These are phyloP conservation scores for Musca domestica DNA, from an alignment of 1,140 invertebrate species.

Conservation along the genomic window DNA sequence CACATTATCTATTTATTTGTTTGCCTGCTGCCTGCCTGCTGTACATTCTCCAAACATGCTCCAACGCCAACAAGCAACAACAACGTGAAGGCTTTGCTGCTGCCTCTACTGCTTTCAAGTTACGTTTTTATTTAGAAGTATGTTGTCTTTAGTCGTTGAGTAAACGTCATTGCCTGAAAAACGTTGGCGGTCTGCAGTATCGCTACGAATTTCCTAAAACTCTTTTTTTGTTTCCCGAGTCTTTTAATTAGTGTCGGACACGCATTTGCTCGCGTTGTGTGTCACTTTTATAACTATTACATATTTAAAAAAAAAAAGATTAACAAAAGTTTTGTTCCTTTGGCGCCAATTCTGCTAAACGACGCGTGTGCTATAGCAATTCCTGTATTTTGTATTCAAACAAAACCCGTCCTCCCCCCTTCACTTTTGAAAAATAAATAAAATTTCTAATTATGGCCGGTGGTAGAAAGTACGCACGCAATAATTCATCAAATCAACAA, in stretches of 20 bases:
- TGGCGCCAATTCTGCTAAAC: constrained; percentile 1
- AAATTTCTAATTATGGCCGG: constrained; percentile 39
- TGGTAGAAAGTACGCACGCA: constrained; percentile 49
- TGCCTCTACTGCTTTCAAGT: no score
- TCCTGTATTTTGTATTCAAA: no score
- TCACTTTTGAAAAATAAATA: constrained; percentile 19
- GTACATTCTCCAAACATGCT: no score
- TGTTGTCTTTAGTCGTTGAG: constrained; percentile 23
- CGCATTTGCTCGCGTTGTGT: constrained; percentile 6
- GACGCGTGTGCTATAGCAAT: constrained; percentile 4
- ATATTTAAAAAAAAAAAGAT: background rate
- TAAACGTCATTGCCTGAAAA: constrained; percentile 26
- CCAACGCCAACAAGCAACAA: no score
- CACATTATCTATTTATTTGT: no score
- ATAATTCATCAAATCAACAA: constrained; percentile 48
- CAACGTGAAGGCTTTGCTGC: no score
- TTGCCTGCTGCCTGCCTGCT: no score
- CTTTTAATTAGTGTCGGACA: constrained; percentile 21
- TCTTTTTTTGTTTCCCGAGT: no score
- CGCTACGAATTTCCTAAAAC: constrained; percentile 13
- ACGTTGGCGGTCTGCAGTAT: constrained; percentile 29
- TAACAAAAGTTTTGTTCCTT: constrained; percentile 8
- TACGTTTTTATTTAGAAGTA: background rate
- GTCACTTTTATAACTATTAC: background rate
- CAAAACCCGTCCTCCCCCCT: background rate